phyloP scores from a whole-genome alignment of 2,888 invertebrate genomes.

The Synanthedon myopaeformis region DNA sequence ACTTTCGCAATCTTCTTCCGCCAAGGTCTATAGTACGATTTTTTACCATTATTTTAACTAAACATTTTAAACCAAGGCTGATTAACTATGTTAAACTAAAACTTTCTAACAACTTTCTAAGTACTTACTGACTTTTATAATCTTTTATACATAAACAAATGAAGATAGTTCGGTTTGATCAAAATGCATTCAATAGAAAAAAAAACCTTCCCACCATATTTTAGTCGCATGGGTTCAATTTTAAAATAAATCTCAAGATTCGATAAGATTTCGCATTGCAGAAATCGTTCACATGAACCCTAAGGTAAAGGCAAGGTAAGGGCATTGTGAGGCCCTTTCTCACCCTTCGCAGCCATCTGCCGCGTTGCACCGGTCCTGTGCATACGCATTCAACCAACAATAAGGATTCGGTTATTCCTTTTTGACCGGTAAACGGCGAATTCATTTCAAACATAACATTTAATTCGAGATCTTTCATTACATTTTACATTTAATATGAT shows the following conservation, averaged over 20 bases:
- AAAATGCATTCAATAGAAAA: conserved; percentile 1
- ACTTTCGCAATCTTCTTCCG: no score
- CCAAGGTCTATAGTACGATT: no score
- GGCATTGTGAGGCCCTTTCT: conserved; percentile 28
- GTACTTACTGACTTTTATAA: no score
- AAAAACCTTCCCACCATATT: conserved; percentile 16
- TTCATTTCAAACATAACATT: neutral
- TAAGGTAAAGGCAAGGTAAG: conserved; percentile 7
- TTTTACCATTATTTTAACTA: no score
- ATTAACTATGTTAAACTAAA: no score
- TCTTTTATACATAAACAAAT: no score
- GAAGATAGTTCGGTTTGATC: no score
- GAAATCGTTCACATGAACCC: conserved; percentile 20
- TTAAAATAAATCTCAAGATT: neutral
- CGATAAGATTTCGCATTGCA: conserved; percentile 17
- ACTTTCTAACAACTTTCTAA: no score
- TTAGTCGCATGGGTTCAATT: conserved; percentile 7
- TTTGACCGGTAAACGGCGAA: conserved; percentile 1
- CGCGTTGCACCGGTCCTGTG: conserved; percentile 34
- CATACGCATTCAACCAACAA: conserved; percentile 20
- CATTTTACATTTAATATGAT: no score
- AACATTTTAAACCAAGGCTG: no score
- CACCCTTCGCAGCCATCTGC: conserved; percentile 34
- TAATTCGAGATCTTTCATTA: no score
- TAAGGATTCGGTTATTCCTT: conserved; percentile 33